Percentiles rank a stretch among this genome's conserved stretches.
Conservation (phyloP, 2,113 vertebrate genomes). For the Salvelinus fontinalis region DNA sequence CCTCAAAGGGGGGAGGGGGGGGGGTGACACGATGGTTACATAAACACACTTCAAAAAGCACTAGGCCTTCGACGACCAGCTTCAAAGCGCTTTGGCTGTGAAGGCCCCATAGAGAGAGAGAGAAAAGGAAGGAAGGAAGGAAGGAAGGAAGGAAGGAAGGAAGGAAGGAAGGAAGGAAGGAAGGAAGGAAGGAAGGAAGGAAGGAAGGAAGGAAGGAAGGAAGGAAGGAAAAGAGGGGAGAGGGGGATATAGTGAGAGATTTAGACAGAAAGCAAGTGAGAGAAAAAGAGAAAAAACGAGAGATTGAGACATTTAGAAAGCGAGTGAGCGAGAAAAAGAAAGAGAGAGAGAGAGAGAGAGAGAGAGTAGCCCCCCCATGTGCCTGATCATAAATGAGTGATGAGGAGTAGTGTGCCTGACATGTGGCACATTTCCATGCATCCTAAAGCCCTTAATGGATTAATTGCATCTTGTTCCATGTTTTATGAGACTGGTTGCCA, state of each 20-base stretch:
- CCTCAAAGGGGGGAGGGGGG: slow-evolving; percentile 3
- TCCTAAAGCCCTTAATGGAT: slow-evolving; percentile 1
- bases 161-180: too few relatives aligned
- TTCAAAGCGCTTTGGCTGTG: neutral
- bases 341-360: too few relatives aligned
- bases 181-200: neutral
- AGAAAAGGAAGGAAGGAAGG: too few relatives aligned
- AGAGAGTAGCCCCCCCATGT: neutral
- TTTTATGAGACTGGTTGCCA: slow-evolving; percentile 27
- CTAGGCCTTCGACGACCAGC: neutral
- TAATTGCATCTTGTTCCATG: neutral
- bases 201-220: too few relatives aligned
- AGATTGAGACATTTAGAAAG: neutral
- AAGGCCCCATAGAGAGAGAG: too few relatives aligned
- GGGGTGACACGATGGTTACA: slow-evolving; percentile 11
- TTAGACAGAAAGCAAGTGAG: too few relatives aligned
- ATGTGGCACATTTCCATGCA: neutral
- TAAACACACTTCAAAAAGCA: slow-evolving; percentile 25
- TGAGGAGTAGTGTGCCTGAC: neutral
- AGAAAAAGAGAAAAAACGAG: neutral
- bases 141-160: too few relatives aligned
- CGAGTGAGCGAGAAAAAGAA: neutral
- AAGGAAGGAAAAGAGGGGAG: too few relatives aligned
- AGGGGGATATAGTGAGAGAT: too few relatives aligned
- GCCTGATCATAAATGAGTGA: neutral